A percentile compares a stretch with the other conserved stretches of the same genome.
These are phyloP conservation scores for Corapipo altera DNA, from an alignment of 2,113 vertebrate genomes.

Conservation along the genomic window DNA sequence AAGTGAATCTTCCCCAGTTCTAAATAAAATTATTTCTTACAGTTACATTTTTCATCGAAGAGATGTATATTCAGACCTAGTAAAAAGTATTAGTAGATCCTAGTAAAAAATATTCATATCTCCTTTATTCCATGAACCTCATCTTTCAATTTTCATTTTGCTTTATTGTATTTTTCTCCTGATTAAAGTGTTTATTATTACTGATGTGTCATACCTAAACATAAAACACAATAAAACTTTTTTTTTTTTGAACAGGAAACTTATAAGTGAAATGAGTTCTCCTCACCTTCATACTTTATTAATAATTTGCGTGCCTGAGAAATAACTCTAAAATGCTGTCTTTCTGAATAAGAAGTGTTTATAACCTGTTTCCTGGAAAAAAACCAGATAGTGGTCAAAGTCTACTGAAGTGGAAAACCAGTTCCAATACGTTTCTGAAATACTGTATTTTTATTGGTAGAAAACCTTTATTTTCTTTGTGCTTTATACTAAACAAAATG, in stretches of 20 bases:
- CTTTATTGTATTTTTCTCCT: rapidly evolving
- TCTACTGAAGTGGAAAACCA: neutral
- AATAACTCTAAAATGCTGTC: neutral
- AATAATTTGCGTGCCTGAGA: neutral
- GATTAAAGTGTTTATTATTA: neutral
- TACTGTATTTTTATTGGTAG: neutral
- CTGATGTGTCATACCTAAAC: neutral
- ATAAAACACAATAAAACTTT: neutral
- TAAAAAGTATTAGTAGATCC: neutral
- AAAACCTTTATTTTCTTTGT: neutral
- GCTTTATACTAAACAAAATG: neutral
- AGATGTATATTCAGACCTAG: neutral
- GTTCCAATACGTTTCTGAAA: neutral
- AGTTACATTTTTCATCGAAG: neutral
- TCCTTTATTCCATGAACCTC: rapidly evolving
- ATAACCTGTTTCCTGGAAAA: neutral
- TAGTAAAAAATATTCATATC: neutral
- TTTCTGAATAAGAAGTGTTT: neutral
- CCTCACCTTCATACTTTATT: neutral
- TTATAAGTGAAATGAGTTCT: neutral
- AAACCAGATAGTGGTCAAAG: neutral
- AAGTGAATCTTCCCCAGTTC: neutral
- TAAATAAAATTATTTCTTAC: neutral
- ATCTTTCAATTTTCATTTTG: neutral
- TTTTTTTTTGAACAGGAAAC: neutral